Conservation (phyloP, 2,797 vertebrate genomes). For the Rhadinocentrus ornatus region DNA sequence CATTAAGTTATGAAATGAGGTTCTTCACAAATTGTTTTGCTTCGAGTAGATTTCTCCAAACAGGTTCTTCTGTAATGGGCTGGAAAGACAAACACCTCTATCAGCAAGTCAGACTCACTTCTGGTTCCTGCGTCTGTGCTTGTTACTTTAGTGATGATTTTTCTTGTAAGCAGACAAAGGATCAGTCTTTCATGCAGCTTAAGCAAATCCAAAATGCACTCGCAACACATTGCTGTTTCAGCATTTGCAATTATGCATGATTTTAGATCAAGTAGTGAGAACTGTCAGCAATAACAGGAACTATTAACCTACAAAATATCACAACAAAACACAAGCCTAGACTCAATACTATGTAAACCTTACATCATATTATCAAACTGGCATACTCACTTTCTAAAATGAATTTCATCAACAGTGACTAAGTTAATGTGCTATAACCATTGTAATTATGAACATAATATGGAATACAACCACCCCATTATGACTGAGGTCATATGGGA, state of each 20-base stretch:
- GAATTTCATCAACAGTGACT: constrained; percentile 74
- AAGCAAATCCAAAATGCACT: constrained; percentile 50
- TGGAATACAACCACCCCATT: constrained; percentile 70
- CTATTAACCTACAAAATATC: constrained; percentile 19
- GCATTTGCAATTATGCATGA: constrained; percentile 28
- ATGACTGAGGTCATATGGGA: constrained; percentile 67
- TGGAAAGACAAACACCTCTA: constrained; percentile 76
- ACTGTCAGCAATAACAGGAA: constrained; percentile 1
- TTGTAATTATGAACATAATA: constrained; percentile 80
- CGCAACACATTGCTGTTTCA: constrained; percentile 26
- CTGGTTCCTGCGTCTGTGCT: constrained; percentile 41
- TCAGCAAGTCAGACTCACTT: constrained; percentile 58
- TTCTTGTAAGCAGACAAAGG: constrained; percentile 20
- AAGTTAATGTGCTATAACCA: constrained; percentile 74
- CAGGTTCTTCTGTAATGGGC: constrained; percentile 75
- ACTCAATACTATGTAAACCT: constrained; percentile 25
- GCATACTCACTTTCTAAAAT: constrained; percentile 60
- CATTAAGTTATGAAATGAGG: constrained; percentile 84
- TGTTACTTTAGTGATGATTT: constrained; percentile 28
- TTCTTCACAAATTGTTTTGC: constrained; percentile 83
- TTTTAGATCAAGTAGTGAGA: constrained; percentile 21
- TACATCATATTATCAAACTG: constrained; percentile 34
- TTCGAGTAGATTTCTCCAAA: constrained; percentile 76
- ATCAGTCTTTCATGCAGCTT: constrained; percentile 45
- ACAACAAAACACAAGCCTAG: constrained; percentile 19